These are phyloP conservation scores for Cephonodes hylas DNA, from an alignment of 2,888 invertebrate species.

Conservation along the genomic window DNA sequence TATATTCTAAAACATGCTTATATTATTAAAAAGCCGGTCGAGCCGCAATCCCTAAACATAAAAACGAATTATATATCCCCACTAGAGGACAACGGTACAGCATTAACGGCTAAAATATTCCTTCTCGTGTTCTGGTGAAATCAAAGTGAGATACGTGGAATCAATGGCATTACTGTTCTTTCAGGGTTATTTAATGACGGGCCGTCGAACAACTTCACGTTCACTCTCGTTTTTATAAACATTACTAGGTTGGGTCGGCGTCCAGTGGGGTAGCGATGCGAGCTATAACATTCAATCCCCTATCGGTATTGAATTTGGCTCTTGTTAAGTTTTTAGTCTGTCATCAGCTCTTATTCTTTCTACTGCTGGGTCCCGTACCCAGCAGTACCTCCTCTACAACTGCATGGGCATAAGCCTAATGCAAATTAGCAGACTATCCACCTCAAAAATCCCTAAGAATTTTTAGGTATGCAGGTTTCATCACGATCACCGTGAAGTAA, in stretches of 20 bases:
- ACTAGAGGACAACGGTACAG: neutral
- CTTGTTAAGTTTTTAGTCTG: too few relatives aligned
- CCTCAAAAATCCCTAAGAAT: too few relatives aligned
- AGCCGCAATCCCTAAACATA: neutral
- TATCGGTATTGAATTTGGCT: too few relatives aligned
- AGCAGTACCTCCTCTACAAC: too few relatives aligned
- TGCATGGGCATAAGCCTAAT: too few relatives aligned
- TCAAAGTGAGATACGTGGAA: neutral
- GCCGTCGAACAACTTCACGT: neutral
- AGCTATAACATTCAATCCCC: too few relatives aligned
- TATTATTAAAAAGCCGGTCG: constrained; percentile 1
- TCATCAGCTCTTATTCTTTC: too few relatives aligned
- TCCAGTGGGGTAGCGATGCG: neutral
- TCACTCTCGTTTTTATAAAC: constrained; percentile 10
- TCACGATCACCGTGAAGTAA: too few relatives aligned
- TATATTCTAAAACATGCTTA: neutral
- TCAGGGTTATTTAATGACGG: constrained; percentile 9
- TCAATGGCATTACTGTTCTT: constrained; percentile 3
- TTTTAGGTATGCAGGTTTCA: too few relatives aligned
- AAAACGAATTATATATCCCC: constrained; percentile 28
- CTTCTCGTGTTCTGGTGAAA: neutral
- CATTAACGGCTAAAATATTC: constrained; percentile 7
- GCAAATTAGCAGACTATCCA: too few relatives aligned
- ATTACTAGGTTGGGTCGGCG: neutral
- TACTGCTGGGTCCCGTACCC: too few relatives aligned